Evolutionary conservation across 1,140 invertebrate genomes (phyloP), one percentile per base, ranked within the genome.

Genomic region (Orchesella cincta): DNA sequence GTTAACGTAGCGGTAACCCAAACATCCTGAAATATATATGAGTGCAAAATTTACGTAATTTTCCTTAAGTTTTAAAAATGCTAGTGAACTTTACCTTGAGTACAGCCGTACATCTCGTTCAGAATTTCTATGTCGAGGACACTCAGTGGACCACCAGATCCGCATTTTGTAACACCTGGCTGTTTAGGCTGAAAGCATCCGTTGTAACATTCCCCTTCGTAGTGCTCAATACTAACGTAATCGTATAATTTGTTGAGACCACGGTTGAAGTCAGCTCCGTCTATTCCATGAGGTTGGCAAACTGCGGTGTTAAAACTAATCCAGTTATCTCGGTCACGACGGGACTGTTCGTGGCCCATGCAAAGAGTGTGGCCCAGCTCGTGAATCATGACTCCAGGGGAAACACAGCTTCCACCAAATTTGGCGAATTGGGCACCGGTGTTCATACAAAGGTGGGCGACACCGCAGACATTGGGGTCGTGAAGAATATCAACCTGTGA

Each of bases 141-240:
- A 26, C 39, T 62, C 14, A 81, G 64, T 2, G 78, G 74, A 29
- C 80, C 80, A 29, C 80, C 80, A 23, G 67, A 74, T 14, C 80
- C 80, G 35, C 80, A 81, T 77, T 81, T 79, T 18, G 80, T 81
- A 26, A 81, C 80, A 29, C 80, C 80, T 18, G 5, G 0, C 23
- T 67, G 52, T 39, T 71, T 76, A 1, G 80, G 80, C 18, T 29
- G 14, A 36, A 79, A 73, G 34, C 80, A 81, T 20, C 78, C 78
- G 52, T 79, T 81, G 74, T 81, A 79, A 29, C 80, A 81, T 75
- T 79, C 78, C 3, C 78, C 78, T 75, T 81, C 78, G 46, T 81
- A 81, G 51, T 81, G 80, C 35, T 81, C 76, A 62, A 79, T 73
- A 52, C 74, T 76, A 0, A 81, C 80, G 52, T 78, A 81, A 36